phyloP scores from a whole-genome alignment of 1,140 invertebrate species.

The Atta colombica region DNA sequence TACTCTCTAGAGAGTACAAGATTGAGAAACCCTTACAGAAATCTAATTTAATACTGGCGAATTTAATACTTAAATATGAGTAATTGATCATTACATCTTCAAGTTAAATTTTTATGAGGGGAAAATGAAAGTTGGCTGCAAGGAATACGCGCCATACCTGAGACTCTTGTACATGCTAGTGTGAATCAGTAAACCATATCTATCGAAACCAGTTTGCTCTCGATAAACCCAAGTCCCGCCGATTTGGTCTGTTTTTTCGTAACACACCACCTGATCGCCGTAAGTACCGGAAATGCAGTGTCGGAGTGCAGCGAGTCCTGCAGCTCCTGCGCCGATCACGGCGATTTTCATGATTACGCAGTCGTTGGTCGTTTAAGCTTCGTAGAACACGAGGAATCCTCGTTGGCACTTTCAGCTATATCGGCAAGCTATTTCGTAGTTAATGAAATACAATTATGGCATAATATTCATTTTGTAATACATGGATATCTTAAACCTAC shows the following conservation, averaged over 20 bases:
- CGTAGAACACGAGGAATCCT: slow-evolving; percentile 17
- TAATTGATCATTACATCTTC: too few species aligned
- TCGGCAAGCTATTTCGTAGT: background rate
- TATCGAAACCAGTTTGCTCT: slow-evolving; percentile 89
- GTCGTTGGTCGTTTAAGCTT: background rate
- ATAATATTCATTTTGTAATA: background rate
- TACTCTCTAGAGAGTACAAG: background rate
- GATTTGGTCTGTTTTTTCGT: slow-evolving; percentile 89
- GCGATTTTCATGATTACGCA: slow-evolving; percentile 86
- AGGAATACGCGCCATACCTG: slow-evolving; percentile 86
- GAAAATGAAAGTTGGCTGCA: slow-evolving; percentile 52
- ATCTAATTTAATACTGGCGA: too few species aligned
- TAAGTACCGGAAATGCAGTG: slow-evolving; percentile 85
- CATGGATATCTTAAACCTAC: background rate
- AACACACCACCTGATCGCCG: slow-evolving; percentile 79
- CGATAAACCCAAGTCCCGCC: slow-evolving; percentile 97
- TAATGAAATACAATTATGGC: background rate
- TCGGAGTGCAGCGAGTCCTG: slow-evolving; percentile 88
- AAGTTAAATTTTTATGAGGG: too few species aligned
- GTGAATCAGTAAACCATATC: slow-evolving; percentile 93
- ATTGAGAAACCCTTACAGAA: background rate
- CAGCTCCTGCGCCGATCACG: slow-evolving; percentile 90
- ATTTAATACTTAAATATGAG: too few species aligned
- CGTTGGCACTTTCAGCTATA: slow-evolving; percentile 14
- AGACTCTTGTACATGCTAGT: slow-evolving; percentile 95